Evolutionary conservation across 2,113 vertebrate genomes (phyloP), one percentile per base, ranked within the genome.

Genomic region (Acrocephalus arundinaceus): DNA sequence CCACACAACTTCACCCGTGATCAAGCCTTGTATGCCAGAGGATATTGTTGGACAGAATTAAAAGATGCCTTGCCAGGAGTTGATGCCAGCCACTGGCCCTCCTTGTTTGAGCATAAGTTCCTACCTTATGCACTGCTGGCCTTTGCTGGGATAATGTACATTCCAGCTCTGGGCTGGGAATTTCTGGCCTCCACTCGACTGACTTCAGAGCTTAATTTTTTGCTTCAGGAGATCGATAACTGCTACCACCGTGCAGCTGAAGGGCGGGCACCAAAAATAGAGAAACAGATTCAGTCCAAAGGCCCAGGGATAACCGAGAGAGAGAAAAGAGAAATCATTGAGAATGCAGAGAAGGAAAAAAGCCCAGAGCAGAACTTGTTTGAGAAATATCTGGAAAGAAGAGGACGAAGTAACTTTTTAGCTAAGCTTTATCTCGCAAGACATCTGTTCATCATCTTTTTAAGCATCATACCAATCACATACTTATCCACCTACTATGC

Each of bases 21-120:
- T 98, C 99, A 99, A 98, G 99, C 99, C 66, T 98, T 99, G 97
- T 99, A 99, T 85, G 99, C 99, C 85, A 98, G 99, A 95, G 99
- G 99, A 98, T 99, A 99, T 98, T 99, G 99, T 98, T 99, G 99
- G 99, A 99, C 99, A 92, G 99, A 99, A 98, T 99, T 99, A 96
- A 99, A 98, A 92, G 99, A 99, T 74, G 99, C 99, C 66, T 84
- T 98, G 85, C 98, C 99, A 86, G 99, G 99, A 37, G 98, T 99
- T 94, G 99, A 99, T 92, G 96, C 98, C 92, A 98, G 98, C 95
- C 98, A 98, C 87, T 98, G 99, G 98, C 99, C 98, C 31, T 99
- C 99, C 33, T 98, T 99, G 51, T 99, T 99, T 95, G 99, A 99
- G 95, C 99, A 99, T 98, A 99, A 99, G 97, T 99, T 99, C 97